Evolutionary conservation across 2,113 vertebrate species (phyloP).

Genomic region (Phoxinus phoxinus): DNA sequence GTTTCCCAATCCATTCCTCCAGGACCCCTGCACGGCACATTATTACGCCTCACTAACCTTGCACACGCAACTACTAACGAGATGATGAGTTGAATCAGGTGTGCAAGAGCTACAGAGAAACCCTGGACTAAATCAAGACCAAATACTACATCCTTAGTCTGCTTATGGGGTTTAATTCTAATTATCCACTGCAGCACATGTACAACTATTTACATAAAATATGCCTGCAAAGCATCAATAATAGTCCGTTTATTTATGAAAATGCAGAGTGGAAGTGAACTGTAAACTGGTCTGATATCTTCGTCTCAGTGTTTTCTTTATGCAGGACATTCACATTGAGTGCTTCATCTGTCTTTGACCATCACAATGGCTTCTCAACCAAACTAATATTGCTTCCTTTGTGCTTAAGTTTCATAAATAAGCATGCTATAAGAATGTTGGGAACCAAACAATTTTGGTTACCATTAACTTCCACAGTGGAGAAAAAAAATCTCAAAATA

Average conservation of each 20-base stretch:
- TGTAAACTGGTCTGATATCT: not conserved
- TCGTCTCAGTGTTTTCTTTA: constrained; percentile 26
- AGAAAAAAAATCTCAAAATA: too few species aligned
- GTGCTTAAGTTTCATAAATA: not conserved
- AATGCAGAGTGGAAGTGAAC: not conserved
- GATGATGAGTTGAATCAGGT: not conserved
- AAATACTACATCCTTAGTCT: not conserved
- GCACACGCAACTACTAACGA: not conserved
- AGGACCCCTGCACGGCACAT: not conserved
- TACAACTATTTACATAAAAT: not conserved
- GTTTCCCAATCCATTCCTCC: not conserved
- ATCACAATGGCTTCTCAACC: not conserved
- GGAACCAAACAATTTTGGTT: too few species aligned
- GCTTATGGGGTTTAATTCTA: not conserved
- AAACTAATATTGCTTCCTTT: not conserved
- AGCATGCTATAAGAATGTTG: too few species aligned
- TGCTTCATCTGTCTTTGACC: not conserved
- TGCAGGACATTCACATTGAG: constrained; percentile 4
- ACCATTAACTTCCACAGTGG: too few species aligned
- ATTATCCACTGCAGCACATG: not conserved
- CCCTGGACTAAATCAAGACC: not conserved
- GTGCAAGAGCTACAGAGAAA: not conserved
- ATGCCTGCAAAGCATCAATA: not conserved
- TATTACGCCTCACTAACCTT: not conserved
- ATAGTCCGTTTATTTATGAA: not conserved